Percentiles rank a stretch among this genome's conserved stretches.
Evolutionary conservation across 2,113 vertebrate genomes (phyloP).

Genomic region (Ciconia maguari): DNA sequence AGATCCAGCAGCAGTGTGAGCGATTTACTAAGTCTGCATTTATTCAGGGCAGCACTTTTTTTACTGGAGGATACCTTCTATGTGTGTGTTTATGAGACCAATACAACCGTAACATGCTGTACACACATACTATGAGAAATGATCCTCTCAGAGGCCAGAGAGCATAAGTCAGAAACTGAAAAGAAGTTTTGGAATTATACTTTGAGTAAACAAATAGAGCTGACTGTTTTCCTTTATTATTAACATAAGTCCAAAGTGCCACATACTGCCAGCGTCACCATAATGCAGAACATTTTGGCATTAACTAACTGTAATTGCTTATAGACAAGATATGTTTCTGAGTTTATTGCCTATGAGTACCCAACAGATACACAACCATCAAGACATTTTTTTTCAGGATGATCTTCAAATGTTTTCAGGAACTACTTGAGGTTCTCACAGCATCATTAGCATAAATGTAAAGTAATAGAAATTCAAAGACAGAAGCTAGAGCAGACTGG

Average conservation of each 20-base stretch:
- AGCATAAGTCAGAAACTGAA: not conserved
- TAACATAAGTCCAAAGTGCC: not conserved
- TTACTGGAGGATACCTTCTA: not conserved
- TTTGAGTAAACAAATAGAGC: not conserved
- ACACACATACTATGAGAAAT: not conserved
- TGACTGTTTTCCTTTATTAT: not conserved
- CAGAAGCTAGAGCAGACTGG: not conserved
- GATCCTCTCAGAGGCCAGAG: not conserved
- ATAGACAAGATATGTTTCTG: not conserved
- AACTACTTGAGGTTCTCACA: not conserved
- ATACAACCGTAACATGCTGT: not conserved
- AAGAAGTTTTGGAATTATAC: not conserved
- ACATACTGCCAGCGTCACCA: not conserved
- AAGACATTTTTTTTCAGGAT: not conserved
- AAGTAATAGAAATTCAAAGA: not conserved
- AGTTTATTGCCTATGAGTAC: not conserved
- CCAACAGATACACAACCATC: rapidly evolving
- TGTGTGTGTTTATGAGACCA: not conserved
- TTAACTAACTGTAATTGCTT: not conserved
- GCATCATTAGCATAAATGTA: not conserved
- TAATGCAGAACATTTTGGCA: not conserved
- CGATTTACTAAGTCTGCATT: not conserved
- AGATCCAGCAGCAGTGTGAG: not conserved
- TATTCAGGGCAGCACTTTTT: not conserved
- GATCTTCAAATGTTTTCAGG: not conserved